Percentiles rank a stretch among this genome's conserved stretches.
phyloP scores from a whole-genome alignment of 2,113 vertebrate genomes.

The Eretmochelys imbricata region DNA sequence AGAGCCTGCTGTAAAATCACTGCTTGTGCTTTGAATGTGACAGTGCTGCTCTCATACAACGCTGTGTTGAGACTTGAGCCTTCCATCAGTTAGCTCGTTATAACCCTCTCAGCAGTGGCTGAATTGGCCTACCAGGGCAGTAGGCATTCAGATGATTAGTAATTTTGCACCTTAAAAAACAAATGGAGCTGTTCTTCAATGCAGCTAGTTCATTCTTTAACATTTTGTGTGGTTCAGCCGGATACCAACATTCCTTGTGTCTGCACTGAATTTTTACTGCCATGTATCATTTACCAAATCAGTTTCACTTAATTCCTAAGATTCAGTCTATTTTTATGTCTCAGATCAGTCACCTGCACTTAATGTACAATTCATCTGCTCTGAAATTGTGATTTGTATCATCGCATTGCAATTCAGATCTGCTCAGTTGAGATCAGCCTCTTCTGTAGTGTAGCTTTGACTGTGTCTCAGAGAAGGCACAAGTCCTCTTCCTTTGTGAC shows the following conservation, averaged over 20 bases:
- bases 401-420: neutral
- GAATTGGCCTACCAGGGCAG: constrained; percentile 57
- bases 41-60: neutral
- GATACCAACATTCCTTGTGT: neutral
- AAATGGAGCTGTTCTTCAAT: neutral
- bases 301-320: neutral
- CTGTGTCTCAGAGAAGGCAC: neutral
- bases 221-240: neutral
- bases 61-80: neutral
- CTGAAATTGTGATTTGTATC: neutral
- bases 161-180: neutral
- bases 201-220: neutral
- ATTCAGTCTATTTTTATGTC: neutral
- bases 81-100: constrained; percentile 52
- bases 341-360: neutral
- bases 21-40: neutral
- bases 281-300: neutral
- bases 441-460: no score
- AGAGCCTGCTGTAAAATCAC: neutral
- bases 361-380: neutral
- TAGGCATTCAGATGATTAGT: constrained; percentile 3
- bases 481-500: neutral
- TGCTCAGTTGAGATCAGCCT: neutral
- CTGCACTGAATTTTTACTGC: neutral
- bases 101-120: constrained; percentile 25